Evolutionary conservation across 2,888 invertebrate genomes (phyloP).

Genomic region (Blastobasis lacticolella): DNA sequence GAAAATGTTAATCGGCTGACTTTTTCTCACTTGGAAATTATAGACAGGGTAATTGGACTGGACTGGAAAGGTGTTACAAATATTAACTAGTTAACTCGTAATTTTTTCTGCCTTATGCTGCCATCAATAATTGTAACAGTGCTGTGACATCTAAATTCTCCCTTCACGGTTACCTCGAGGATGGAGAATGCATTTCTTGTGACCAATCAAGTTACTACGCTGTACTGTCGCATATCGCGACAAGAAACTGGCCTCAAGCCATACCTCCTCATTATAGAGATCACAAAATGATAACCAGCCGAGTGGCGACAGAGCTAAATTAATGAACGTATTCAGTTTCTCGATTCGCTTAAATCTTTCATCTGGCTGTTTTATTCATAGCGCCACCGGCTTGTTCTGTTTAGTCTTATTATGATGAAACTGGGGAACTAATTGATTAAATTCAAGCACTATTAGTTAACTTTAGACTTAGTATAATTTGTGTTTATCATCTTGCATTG

Average conservation of each 20-base stretch:
- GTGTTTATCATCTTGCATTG: neutral
- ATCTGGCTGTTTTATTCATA: slow-evolving; percentile 33
- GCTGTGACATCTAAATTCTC: slow-evolving; percentile 5
- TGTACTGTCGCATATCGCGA: neutral
- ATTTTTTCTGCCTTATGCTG: too few relatives aligned
- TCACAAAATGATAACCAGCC: slow-evolving; percentile 21
- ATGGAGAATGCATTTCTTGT: slow-evolving; percentile 5
- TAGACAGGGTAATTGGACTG: too few relatives aligned
- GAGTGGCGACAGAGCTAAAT: slow-evolving; percentile 32
- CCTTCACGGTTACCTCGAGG: slow-evolving; percentile 1
- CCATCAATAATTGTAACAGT: neutral
- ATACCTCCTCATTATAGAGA: slow-evolving; percentile 2
- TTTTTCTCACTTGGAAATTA: too few relatives aligned
- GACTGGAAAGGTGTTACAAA: too few relatives aligned
- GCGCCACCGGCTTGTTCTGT: slow-evolving; percentile 26
- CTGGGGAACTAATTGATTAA: slow-evolving; percentile 27
- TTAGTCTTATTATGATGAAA: slow-evolving; percentile 16
- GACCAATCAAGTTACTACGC: slow-evolving; percentile 4
- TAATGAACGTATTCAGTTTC: slow-evolving; percentile 47
- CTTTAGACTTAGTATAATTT: neutral
- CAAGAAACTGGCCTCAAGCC: neutral
- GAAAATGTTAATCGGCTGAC: too few relatives aligned
- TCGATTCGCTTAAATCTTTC: slow-evolving; percentile 32
- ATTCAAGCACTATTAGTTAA: slow-evolving; percentile 10
- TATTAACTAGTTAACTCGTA: too few relatives aligned